Percentiles rank a stretch among this genome's conserved stretches.
Conservation (phyloP, 2,888 invertebrate species). For the Amiota mariae region DNA sequence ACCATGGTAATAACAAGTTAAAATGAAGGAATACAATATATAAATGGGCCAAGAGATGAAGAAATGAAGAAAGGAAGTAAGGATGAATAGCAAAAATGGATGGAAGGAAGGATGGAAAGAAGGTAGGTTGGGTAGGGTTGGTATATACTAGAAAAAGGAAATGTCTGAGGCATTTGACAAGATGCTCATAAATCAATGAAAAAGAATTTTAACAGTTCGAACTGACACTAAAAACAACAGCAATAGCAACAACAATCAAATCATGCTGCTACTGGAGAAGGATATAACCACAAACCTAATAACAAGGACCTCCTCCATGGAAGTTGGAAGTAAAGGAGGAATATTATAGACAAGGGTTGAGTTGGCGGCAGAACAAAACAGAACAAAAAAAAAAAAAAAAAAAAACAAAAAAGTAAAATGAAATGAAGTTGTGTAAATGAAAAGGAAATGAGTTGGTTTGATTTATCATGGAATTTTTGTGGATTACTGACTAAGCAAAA, state of each 20-base stretch:
- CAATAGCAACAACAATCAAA: not conserved
- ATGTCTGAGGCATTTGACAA: no score
- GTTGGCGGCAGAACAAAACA: not conserved
- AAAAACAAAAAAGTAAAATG: constrained; percentile 33
- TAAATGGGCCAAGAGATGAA: not conserved
- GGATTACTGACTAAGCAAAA: constrained; percentile 38
- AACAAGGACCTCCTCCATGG: no score
- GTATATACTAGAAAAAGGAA: no score
- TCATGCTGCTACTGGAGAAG: not conserved
- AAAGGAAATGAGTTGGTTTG: constrained; percentile 66
- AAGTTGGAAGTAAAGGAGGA: not conserved
- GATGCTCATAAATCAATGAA: not conserved
- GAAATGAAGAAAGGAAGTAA: no score
- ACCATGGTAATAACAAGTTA: not conserved
- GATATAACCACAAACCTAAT: no score
- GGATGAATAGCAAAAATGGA: not conserved
- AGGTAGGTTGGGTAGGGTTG: no score
- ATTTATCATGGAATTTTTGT: constrained; percentile 61
- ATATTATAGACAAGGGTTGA: not conserved
- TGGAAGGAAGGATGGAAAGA: no score
- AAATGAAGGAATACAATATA: not conserved
- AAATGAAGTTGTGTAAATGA: constrained; percentile 58
- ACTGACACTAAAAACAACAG: not conserved
- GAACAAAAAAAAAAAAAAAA: constrained; percentile 27
- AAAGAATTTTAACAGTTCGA: not conserved